These are phyloP conservation scores for Eurystomus gularis DNA, from an alignment of 2,113 vertebrate genomes.

Conservation along the genomic window DNA sequence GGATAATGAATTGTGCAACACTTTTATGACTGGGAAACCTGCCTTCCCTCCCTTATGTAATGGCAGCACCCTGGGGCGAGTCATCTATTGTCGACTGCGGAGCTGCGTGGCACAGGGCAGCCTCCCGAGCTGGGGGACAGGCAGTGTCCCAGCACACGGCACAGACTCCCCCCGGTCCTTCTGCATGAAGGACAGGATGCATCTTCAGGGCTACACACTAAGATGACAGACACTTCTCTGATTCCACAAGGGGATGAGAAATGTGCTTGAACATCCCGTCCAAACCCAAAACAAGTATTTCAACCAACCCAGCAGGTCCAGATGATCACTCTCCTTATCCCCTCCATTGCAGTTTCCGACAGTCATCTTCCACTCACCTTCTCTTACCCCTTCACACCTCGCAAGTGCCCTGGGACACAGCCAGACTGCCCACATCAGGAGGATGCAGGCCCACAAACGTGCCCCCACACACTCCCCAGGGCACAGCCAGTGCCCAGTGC, in stretches of 20 bases:
- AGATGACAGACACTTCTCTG: background rate
- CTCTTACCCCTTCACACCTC: background rate
- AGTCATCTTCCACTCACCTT: background rate
- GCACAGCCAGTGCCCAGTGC: background rate
- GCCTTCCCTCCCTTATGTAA: background rate
- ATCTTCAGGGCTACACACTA: background rate
- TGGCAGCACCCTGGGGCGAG: background rate
- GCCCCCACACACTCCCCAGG: background rate
- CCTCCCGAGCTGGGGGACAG: accelerated
- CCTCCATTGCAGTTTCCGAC: background rate
- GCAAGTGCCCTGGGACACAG: accelerated
- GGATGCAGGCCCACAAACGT: background rate
- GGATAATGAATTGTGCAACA: constrained; percentile 56
- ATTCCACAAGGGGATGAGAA: background rate
- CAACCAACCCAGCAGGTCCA: background rate
- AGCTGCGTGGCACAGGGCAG: accelerated
- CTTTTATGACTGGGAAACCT: constrained; percentile 25
- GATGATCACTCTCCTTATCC: background rate
- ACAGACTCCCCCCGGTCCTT: accelerated
- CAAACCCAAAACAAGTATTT: background rate
- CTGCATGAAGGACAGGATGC: accelerated
- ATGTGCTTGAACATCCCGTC: background rate
- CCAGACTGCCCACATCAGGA: background rate
- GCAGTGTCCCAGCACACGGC: background rate
- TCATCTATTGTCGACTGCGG: background rate